phyloP scores from a whole-genome alignment of 2,113 vertebrate genomes.

The Chelonoidis abingdonii region DNA sequence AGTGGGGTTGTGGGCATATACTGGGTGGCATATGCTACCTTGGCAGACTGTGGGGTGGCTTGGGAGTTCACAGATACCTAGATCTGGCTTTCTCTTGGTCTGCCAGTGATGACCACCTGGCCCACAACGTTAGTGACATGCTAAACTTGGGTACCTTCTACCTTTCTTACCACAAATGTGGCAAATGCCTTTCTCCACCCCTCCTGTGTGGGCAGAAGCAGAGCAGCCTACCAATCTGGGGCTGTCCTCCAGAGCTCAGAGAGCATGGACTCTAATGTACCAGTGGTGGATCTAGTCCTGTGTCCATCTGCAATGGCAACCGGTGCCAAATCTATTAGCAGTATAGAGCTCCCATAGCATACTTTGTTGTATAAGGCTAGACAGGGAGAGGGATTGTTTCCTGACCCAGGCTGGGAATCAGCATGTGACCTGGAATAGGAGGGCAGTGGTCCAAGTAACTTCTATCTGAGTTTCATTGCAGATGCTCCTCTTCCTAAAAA shows the following conservation, averaged over 20 bases:
- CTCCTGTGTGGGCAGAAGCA: not conserved
- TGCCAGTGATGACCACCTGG: rapidly evolving
- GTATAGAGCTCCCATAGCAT: not conserved
- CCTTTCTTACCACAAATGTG: not conserved
- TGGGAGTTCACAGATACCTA: rapidly evolving
- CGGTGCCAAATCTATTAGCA: too few relatives aligned
- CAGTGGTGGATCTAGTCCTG: not conserved
- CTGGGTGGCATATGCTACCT: not conserved
- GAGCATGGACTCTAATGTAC: not conserved
- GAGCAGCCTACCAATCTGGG: not conserved
- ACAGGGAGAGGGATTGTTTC: not conserved
- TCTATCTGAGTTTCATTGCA: not conserved
- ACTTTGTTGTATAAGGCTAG: too few relatives aligned
- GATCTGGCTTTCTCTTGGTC: not conserved
- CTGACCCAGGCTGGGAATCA: not conserved
- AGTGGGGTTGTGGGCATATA: rapidly evolving
- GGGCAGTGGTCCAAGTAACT: not conserved
- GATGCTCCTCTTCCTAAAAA: not conserved
- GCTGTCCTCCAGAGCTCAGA: not conserved
- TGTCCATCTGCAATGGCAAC: not conserved
- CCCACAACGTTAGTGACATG: not conserved
- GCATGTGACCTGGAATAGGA: not conserved
- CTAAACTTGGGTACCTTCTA: not conserved
- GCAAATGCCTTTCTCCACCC: not conserved
- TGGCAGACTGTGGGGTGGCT: not conserved